phyloP scores from a whole-genome alignment of 92 coral and sea anemone genomes.

The Epizoanthus scotinus region DNA sequence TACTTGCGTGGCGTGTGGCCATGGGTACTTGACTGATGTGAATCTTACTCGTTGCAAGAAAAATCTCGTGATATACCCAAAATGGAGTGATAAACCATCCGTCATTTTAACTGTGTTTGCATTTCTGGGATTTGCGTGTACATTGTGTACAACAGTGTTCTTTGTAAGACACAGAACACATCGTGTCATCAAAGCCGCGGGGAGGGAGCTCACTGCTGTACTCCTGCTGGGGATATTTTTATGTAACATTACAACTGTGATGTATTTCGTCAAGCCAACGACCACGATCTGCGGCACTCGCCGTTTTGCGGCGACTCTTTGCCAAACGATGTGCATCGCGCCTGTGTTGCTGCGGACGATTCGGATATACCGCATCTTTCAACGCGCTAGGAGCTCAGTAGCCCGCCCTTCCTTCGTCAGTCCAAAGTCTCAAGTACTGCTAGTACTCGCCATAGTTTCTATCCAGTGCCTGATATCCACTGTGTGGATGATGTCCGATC shows the following conservation, averaged over 20 bases:
- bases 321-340: constrained; percentile 55
- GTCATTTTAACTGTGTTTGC: constrained; percentile 38
- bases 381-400: constrained; percentile 48
- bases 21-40: constrained; percentile 21
- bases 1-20: constrained; percentile 38
- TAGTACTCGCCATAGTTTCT: constrained; percentile 37
- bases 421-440: constrained; percentile 51
- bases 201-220: constrained; percentile 54
- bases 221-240: constrained; percentile 44
- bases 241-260: constrained; percentile 19
- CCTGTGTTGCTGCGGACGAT: constrained; percentile 53
- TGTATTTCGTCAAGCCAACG: constrained; percentile 41
- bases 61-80: constrained; percentile 31
- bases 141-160: constrained; percentile 28
- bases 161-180: constrained; percentile 43
- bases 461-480: constrained; percentile 46
- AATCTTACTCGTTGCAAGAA: constrained; percentile 40
- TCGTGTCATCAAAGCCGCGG: constrained; percentile 54
- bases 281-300: constrained; percentile 28
- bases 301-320: constrained; percentile 25
- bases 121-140: constrained; percentile 44
- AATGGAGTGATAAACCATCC: constrained; percentile 27
- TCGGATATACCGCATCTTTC: constrained; percentile 54
- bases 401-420: constrained; percentile 46
- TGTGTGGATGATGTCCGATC: constrained; percentile 69